Conservation (phyloP, 2,113 vertebrate species). For the Bos javanicus region DNA sequence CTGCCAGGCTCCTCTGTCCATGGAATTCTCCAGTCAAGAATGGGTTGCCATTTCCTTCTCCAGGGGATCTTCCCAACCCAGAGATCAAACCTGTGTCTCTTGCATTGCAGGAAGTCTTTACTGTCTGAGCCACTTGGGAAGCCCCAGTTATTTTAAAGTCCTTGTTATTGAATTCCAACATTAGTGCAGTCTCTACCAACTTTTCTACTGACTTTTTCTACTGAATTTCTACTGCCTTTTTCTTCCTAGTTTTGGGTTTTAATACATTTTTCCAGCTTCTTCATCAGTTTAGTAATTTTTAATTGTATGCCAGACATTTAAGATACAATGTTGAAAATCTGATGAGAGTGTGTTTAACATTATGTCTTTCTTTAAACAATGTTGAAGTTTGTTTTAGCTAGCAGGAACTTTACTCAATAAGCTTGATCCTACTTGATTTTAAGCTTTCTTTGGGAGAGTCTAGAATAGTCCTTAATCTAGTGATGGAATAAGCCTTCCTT, state of each 20-base stretch:
- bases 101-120: background rate
- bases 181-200: background rate
- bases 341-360: background rate
- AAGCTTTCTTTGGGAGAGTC: background rate
- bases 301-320: background rate
- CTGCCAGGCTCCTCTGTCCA: background rate
- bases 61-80: background rate
- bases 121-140: background rate
- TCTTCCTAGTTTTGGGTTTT: background rate
- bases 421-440: background rate
- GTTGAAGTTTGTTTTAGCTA: background rate
- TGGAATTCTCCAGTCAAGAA: background rate
- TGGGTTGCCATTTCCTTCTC: background rate
- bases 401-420: background rate
- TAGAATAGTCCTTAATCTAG: background rate
- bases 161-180: background rate
- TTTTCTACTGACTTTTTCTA: background rate
- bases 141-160: background rate
- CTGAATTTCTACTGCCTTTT: background rate
- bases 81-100: background rate
- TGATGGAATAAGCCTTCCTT: background rate
- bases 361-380: background rate
- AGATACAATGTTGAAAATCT: background rate
- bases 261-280: background rate
- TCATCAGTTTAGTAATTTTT: background rate